A percentile compares a stretch with the other conserved stretches of the same genome.
Conservation (phyloP, 2,113 vertebrate genomes). For the Myrmophylax atrothorax region DNA sequence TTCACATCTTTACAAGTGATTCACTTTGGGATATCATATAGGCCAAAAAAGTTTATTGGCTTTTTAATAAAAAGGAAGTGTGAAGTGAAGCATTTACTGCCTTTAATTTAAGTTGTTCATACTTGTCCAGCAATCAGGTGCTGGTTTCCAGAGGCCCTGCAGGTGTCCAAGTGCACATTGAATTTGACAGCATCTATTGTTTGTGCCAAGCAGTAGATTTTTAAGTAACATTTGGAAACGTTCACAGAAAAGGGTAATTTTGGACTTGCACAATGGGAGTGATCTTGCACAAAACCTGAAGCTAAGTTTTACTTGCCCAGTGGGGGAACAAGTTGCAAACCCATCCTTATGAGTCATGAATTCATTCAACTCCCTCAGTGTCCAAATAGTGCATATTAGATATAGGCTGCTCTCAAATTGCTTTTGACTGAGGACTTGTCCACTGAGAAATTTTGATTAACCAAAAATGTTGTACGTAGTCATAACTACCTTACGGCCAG, state of each 20-base stretch:
- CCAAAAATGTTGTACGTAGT: neutral
- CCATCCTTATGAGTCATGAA: neutral
- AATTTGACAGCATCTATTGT: neutral
- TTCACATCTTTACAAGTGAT: constrained; percentile 14
- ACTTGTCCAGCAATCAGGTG: neutral
- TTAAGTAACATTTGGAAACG: constrained; percentile 2
- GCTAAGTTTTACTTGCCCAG: neutral
- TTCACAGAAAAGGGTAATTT: neutral
- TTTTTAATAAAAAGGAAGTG: constrained; percentile 51
- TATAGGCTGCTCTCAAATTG: neutral
- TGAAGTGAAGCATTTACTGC: constrained; percentile 56
- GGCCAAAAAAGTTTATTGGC: neutral
- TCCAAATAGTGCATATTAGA: neutral
- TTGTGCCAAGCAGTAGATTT: constrained; percentile 3
- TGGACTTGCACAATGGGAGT: neutral
- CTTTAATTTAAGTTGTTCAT: neutral
- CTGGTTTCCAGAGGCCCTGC: constrained; percentile 32
- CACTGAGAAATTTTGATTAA: neutral
- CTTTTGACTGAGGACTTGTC: neutral
- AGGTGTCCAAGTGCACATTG: neutral
- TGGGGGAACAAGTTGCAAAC: neutral
- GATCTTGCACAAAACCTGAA: neutral
- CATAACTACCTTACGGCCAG: neutral
- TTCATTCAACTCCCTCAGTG: neutral
- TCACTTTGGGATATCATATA: neutral